A percentile compares a stretch with the other conserved stretches of the same genome.
phyloP scores from a whole-genome alignment of 2,888 invertebrate genomes.

The Blastobasis lacticolella region DNA sequence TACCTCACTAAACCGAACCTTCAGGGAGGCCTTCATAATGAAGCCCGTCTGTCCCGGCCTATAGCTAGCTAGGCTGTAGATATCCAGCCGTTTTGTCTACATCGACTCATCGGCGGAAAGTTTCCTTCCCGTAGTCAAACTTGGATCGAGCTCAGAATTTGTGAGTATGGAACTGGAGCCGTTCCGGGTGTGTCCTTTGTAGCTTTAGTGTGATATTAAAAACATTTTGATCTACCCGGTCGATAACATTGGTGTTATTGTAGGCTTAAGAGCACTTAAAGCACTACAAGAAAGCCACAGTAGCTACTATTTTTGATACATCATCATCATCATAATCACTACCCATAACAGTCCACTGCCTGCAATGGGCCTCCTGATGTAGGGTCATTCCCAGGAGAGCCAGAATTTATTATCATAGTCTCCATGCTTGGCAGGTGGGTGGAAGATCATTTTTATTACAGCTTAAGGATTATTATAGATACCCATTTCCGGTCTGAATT shows the following conservation, averaged over 20 bases:
- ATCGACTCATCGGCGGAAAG: constrained; percentile 57
- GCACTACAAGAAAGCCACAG: no score
- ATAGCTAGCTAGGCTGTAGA: background rate
- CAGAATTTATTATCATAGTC: no score
- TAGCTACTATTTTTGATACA: no score
- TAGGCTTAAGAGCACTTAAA: no score
- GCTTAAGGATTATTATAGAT: no score
- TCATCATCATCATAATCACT: no score
- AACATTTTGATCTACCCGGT: background rate
- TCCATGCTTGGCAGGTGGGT: no score
- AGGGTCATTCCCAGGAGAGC: no score
- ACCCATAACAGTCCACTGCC: no score
- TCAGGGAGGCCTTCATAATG: constrained; percentile 42
- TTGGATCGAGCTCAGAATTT: constrained; percentile 58
- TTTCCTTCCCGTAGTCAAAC: constrained; percentile 68
- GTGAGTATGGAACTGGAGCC: constrained; percentile 19
- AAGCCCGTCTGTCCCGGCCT: constrained; percentile 28
- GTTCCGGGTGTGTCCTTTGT: constrained; percentile 23
- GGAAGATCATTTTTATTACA: no score
- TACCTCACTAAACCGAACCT: background rate
- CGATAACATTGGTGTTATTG: background rate
- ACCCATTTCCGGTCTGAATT: no score
- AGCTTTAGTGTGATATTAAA: constrained; percentile 31
- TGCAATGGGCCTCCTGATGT: no score
- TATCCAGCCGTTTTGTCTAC: constrained; percentile 50